Percentiles rank a stretch among this genome's conserved stretches.
Evolutionary conservation across 2,888 invertebrate species (phyloP).

Genomic region (Digitonthophagus gazella): DNA sequence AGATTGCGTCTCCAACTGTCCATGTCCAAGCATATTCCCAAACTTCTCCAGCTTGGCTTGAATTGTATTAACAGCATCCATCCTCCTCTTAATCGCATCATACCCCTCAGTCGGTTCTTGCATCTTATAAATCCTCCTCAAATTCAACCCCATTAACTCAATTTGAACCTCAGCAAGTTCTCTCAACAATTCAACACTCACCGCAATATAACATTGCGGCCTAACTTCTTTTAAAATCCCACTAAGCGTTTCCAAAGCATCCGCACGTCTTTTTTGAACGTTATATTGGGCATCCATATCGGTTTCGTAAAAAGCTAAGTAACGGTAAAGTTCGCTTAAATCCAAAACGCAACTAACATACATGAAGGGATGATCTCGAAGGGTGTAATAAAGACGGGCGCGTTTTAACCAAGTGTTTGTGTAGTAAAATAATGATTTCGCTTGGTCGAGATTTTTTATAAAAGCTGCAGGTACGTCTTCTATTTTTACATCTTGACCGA

Average conservation of each 20-base stretch:
- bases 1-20: slow-evolving; percentile 15
- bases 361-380: slow-evolving; percentile 59
- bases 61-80: slow-evolving; percentile 38
- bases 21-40: slow-evolving; percentile 35
- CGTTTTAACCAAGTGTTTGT: slow-evolving; percentile 62
- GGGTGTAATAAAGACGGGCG: slow-evolving; percentile 58
- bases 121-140: slow-evolving; percentile 54
- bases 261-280: slow-evolving; percentile 60
- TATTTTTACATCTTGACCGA: slow-evolving; percentile 35
- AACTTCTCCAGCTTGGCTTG: slow-evolving; percentile 38
- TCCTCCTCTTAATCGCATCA: slow-evolving; percentile 34
- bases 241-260: slow-evolving; percentile 59
- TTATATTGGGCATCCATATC: slow-evolving; percentile 62
- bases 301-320: slow-evolving; percentile 70
- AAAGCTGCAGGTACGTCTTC: slow-evolving; percentile 38
- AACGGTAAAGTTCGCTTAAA: slow-evolving; percentile 64
- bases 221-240: slow-evolving; percentile 57
- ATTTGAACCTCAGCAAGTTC: slow-evolving; percentile 63
- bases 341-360: slow-evolving; percentile 61
- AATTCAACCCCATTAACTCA: slow-evolving; percentile 62
- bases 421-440: slow-evolving; percentile 56
- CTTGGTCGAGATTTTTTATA: slow-evolving; percentile 52
- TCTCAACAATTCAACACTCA: slow-evolving; percentile 49
- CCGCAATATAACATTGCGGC: slow-evolving; percentile 55
- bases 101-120: slow-evolving; percentile 33